Evolutionary conservation across 2,797 vertebrate genomes (phyloP), one percentile per base, ranked within the genome.

Genomic region (Apodemus agrarius): DNA sequence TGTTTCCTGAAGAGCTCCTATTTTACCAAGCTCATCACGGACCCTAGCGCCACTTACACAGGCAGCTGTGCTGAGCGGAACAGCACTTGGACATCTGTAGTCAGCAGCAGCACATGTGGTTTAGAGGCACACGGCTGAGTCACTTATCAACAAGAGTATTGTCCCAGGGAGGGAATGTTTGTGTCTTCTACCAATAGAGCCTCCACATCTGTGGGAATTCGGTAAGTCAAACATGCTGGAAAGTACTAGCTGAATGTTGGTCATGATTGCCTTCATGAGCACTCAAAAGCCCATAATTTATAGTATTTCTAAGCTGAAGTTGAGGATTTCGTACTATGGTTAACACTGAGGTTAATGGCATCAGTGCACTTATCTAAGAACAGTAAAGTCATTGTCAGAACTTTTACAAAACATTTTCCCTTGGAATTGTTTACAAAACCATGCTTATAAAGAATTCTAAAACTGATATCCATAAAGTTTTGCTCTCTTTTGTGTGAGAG

Each of bases 61-160:
- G 85, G 83, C 91, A 69, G 11, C 61, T 85, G 37, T n/a, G 82
- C 49, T 61, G 84, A 61, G 79, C 54, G 75, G 61, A 96, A 61
- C 54, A 76, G 78, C 40, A 61, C 82, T 80, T 49, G 83, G 52
- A 6, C 54, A 52, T 89, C 65, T 81, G 88, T 87, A 90, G 79
- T 57, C 29, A 4, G 49, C 67, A 88, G 83, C 54, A 54, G 87
- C 63, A 86, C 37, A 74, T 31, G 34, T 52, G 24, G 78, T 82
- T 46, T n/a, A n/a, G 65, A 95, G 29, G 57, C 34, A 74, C 76
- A 59, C 31, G 57, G n/a, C 89, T 92, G 83, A 95, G 72, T 94
- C 49, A 43, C 76, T 87, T 69, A 93, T 95, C 94, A 95, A 40
- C 74, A 91, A 67, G 49, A 75, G n/a, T 67, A 96, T 86, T 93